Evolutionary conservation across 2,888 invertebrate genomes (phyloP).

Genomic region (Thereva nobilitata): DNA sequence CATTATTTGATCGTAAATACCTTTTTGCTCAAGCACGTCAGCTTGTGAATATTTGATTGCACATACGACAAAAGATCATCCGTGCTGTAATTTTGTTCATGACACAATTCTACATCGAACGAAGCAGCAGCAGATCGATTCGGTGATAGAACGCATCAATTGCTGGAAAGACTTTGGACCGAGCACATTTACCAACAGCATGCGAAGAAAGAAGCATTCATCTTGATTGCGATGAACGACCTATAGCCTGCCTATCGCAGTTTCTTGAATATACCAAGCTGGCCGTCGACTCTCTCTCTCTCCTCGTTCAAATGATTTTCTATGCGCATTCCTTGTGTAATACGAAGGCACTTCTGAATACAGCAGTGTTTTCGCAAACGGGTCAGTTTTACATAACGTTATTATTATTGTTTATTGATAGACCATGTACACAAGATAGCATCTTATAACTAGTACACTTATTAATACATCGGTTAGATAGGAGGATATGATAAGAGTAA

Average conservation of each 20-base stretch:
- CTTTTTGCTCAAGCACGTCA: slow-evolving; percentile 38
- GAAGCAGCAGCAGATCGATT: background rate
- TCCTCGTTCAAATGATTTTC: slow-evolving; percentile 40
- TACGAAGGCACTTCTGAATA: slow-evolving; percentile 49
- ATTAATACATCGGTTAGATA: too few species aligned
- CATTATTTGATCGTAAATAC: slow-evolving; percentile 20
- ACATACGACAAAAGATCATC: slow-evolving; percentile 44
- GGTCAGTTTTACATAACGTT: slow-evolving; percentile 48
- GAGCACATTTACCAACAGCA: slow-evolving; percentile 26
- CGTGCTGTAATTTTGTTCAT: slow-evolving; percentile 45
- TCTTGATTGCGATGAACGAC: slow-evolving; percentile 4
- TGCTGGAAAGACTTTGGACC: slow-evolving; percentile 17
- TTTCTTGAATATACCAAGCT: too few species aligned
- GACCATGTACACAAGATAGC: too few species aligned
- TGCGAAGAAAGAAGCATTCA: slow-evolving; percentile 25
- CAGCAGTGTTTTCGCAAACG: slow-evolving; percentile 51
- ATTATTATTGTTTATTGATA: too few species aligned
- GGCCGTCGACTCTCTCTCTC: too few species aligned
- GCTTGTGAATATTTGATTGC: slow-evolving; percentile 45
- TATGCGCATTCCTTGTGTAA: slow-evolving; percentile 44
- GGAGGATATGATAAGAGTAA: too few species aligned
- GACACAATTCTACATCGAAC: slow-evolving; percentile 43
- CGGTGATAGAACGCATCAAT: background rate
- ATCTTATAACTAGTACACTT: too few species aligned
- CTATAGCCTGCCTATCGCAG: slow-evolving; percentile 1